phyloP scores from a whole-genome alignment of 2,113 vertebrate species.

The Microtus montanus region DNA sequence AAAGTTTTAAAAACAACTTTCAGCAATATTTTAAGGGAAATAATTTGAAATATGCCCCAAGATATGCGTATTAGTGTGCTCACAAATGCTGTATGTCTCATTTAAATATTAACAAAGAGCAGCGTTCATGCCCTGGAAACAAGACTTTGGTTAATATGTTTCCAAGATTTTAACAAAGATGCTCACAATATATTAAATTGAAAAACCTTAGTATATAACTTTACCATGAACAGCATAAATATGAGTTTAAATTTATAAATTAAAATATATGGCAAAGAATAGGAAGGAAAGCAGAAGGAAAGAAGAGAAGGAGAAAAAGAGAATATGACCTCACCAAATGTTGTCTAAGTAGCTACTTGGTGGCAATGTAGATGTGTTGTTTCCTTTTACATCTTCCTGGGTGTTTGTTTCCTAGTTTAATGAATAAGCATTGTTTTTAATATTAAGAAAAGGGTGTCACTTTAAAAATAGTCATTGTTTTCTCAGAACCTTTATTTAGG shows the following conservation, averaged over 20 bases:
- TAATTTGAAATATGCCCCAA: slow-evolving; percentile 13
- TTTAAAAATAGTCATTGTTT: slow-evolving; percentile 45
- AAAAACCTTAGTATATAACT: neutral
- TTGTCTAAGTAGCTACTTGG: slow-evolving; percentile 22
- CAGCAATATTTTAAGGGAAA: slow-evolving; percentile 25
- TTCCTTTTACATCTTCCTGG: slow-evolving; percentile 17
- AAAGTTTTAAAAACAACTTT: slow-evolving; percentile 50
- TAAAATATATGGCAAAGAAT: neutral
- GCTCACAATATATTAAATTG: neutral
- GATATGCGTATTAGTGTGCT: slow-evolving; percentile 10
- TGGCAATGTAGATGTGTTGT: neutral
- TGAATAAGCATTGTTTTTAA: slow-evolving; percentile 42
- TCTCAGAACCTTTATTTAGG: slow-evolving; percentile 28
- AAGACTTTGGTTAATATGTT: slow-evolving; percentile 37
- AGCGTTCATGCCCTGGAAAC: slow-evolving; percentile 41
- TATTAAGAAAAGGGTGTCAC: neutral
- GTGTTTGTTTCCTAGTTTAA: slow-evolving; percentile 38
- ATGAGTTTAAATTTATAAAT: slow-evolving; percentile 10
- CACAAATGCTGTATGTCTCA: slow-evolving; percentile 20
- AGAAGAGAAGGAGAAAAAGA: neutral
- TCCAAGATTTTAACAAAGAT: slow-evolving; percentile 37
- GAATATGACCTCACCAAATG: neutral
- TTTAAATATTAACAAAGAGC: slow-evolving; percentile 52
- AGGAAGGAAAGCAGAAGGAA: neutral
- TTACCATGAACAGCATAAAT: neutral